Conservation (phyloP, 2,888 invertebrate genomes). For the Plutella xylostella region DNA sequence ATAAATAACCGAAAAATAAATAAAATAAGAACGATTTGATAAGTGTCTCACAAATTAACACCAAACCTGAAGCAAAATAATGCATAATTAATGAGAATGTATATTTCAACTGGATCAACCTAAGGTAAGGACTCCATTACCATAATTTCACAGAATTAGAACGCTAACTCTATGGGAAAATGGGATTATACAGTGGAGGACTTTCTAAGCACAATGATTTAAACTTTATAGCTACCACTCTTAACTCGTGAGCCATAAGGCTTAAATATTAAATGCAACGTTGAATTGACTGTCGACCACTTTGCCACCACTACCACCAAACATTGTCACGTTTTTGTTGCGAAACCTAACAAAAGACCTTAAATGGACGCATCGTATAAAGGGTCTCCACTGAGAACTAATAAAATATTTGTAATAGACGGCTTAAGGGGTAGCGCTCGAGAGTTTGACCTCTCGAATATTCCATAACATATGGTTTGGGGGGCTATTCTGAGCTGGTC, state of each 20-base stretch:
- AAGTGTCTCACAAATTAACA: not conserved
- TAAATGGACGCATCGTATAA: slow-evolving; percentile 22
- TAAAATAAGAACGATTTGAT: not conserved
- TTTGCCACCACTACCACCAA: no score
- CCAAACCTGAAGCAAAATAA: not conserved
- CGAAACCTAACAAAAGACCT: slow-evolving; percentile 22
- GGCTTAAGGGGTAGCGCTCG: slow-evolving; percentile 28
- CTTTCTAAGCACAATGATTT: no score
- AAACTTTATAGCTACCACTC: no score
- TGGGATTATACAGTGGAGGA: no score
- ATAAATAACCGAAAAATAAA: not conserved
- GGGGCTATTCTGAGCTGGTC: slow-evolving; percentile 16
- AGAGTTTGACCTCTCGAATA: no score
- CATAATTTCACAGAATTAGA: no score
- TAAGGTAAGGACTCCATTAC: no score
- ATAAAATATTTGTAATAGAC: slow-evolving; percentile 34
- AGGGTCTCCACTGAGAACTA: slow-evolving; percentile 26
- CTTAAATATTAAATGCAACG: no score
- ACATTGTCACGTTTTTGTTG: slow-evolving; percentile 26
- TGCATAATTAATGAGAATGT: not conserved
- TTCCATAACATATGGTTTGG: not conserved
- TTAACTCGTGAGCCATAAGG: no score
- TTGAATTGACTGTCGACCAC: no score
- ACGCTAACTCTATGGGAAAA: no score
- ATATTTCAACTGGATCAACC: no score